phyloP scores from a whole-genome alignment of 2,888 invertebrate genomes.

The Poecilus cupreus region DNA sequence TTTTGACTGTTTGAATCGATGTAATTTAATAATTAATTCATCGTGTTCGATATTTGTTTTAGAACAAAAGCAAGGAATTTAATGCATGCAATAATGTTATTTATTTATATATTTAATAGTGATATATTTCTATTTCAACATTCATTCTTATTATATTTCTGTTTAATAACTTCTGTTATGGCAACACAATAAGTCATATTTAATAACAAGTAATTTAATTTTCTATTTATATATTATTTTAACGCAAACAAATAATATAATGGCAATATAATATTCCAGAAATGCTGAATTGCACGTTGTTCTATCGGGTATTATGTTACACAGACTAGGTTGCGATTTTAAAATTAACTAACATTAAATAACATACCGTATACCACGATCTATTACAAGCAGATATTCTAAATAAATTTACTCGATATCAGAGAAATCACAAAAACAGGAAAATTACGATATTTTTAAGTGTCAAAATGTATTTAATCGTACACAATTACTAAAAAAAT shows the following conservation, averaged over 20 bases:
- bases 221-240: neutral
- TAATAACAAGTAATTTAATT: neutral
- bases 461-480: too few species aligned
- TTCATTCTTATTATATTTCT: neutral
- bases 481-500: too few species aligned
- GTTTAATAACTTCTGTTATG: neutral
- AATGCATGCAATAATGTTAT: neutral
- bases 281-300: neutral
- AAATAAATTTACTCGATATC: too few species aligned
- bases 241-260: neutral
- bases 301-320: neutral
- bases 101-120: neutral
- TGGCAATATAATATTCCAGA: neutral
- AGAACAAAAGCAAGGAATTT: neutral
- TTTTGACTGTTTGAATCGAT: neutral
- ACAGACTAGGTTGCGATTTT: neutral
- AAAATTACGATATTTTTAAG: too few species aligned
- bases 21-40: neutral
- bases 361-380: too few species aligned
- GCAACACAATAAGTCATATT: neutral
- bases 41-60: too few species aligned
- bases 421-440: too few species aligned
- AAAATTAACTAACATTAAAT: too few species aligned
- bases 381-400: too few species aligned
- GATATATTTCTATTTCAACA: conserved; percentile 5